These are phyloP conservation scores for Falco cherrug DNA, from an alignment of 2,797 vertebrate genomes.

Conservation along the genomic window DNA sequence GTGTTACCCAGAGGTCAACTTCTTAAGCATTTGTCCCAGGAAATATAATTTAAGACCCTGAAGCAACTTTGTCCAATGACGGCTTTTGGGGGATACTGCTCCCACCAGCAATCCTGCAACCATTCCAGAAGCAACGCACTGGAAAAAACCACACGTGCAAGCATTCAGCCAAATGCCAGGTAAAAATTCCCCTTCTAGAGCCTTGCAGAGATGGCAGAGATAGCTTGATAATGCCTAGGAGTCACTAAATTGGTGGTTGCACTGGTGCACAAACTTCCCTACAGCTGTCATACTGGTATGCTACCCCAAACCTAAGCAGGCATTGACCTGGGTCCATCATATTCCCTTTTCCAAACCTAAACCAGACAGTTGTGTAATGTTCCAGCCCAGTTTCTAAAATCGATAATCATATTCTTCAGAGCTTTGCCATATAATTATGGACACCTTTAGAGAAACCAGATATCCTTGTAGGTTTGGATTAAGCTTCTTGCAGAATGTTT, in stretches of 20 bases:
- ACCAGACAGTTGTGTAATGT: rapidly evolving
- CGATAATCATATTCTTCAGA: slow-evolving; percentile 5
- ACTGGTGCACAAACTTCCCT: background rate
- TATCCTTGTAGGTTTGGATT: background rate
- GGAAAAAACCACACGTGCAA: background rate
- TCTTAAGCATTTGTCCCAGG: background rate
- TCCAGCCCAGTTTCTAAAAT: background rate
- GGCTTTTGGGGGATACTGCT: background rate
- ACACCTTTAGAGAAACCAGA: slow-evolving; percentile 25
- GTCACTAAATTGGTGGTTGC: background rate
- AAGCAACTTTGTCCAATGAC: background rate
- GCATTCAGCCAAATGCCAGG: background rate
- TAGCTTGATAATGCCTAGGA: background rate
- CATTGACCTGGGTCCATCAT: background rate
- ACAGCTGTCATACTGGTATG: background rate
- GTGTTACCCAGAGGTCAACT: background rate
- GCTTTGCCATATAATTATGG: background rate
- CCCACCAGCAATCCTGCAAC: background rate
- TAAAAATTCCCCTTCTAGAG: background rate
- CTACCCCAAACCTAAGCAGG: background rate
- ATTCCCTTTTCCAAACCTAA: background rate
- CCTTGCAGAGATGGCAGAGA: background rate
- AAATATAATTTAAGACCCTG: background rate
- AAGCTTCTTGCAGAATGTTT: slow-evolving; percentile 14
- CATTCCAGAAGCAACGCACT: background rate